Evolutionary conservation across 2,113 vertebrate species (phyloP).

Genomic region (Myxocyprinus asiaticus): DNA sequence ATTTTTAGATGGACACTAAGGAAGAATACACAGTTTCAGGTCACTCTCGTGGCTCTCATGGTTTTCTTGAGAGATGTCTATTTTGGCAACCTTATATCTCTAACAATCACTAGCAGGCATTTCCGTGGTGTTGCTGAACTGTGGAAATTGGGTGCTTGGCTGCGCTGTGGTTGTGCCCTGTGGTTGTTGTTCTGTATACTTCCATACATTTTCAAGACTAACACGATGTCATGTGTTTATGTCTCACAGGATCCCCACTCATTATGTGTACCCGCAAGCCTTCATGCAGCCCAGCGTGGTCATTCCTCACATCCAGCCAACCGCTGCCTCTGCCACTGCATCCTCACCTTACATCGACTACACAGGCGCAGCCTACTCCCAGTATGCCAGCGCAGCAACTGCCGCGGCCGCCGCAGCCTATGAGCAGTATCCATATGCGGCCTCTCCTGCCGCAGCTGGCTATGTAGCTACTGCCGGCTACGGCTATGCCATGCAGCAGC

Average conservation of each 20-base stretch:
- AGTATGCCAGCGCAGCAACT: constrained; percentile 85
- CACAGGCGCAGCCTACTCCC: constrained; percentile 92
- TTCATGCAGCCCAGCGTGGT: constrained; percentile 96
- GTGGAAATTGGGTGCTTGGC: constrained; percentile 67
- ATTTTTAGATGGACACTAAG: too few relatives aligned
- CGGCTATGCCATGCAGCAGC: constrained; percentile 92
- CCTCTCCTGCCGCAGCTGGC: constrained; percentile 86
- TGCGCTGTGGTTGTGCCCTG: constrained; percentile 66
- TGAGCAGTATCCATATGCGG: constrained; percentile 93
- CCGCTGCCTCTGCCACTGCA: constrained; percentile 80
- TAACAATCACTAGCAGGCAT: constrained; percentile 89
- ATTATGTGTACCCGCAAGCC: constrained; percentile 97
- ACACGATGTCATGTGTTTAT: constrained; percentile 51
- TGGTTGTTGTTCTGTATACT: constrained; percentile 50
- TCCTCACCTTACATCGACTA: constrained; percentile 95
- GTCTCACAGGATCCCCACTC: constrained; percentile 90
- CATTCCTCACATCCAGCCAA: constrained; percentile 90
- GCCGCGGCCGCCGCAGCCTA: constrained; percentile 84
- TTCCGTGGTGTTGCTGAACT: constrained; percentile 73
- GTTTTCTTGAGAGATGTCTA: constrained; percentile 65
- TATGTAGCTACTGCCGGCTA: constrained; percentile 90
- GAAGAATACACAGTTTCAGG: background rate
- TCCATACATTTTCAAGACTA: background rate
- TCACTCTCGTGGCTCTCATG: background rate
- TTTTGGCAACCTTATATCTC: constrained; percentile 96